Conservation (phyloP, 2,113 vertebrate genomes). For the Dromiciops gliroides region DNA sequence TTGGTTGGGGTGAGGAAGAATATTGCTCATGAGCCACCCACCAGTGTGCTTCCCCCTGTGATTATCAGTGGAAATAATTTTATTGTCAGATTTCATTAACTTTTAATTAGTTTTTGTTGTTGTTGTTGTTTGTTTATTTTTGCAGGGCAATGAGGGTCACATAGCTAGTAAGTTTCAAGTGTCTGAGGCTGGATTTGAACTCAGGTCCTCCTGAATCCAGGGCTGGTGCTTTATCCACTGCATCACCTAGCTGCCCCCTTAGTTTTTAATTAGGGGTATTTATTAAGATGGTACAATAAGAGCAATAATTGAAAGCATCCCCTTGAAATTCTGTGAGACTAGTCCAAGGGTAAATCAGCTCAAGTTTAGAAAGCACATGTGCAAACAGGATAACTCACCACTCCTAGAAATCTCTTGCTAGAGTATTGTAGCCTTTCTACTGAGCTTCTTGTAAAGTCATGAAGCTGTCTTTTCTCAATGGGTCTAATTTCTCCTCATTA, state of each 20-base stretch:
- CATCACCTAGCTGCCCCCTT: no score
- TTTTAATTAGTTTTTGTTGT: not conserved
- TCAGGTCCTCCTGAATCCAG: no score
- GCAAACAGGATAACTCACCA: not conserved
- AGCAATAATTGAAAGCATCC: not conserved
- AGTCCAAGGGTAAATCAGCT: not conserved
- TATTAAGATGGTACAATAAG: not conserved
- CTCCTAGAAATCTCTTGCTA: not conserved
- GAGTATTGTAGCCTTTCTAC: no score
- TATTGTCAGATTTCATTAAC: not conserved
- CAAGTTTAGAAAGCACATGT: not conserved
- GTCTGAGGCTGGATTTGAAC: no score
- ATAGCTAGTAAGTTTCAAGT: no score
- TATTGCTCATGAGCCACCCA: not conserved
- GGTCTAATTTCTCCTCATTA: not conserved
- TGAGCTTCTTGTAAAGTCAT: not conserved
- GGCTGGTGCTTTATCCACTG: no score
- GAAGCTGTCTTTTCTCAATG: not conserved
- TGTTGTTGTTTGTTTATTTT: no score
- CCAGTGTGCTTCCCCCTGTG: not conserved
- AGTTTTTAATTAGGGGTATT: not conserved
- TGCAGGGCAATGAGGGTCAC: no score
- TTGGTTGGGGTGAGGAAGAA: not conserved
- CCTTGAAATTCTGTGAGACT: not conserved
- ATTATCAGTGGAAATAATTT: not conserved